A percentile compares a stretch with the other conserved stretches of the same genome.
These are phyloP conservation scores for Nylanderia fulva DNA, from an alignment of 1,140 invertebrate genomes.

Conservation along the genomic window DNA sequence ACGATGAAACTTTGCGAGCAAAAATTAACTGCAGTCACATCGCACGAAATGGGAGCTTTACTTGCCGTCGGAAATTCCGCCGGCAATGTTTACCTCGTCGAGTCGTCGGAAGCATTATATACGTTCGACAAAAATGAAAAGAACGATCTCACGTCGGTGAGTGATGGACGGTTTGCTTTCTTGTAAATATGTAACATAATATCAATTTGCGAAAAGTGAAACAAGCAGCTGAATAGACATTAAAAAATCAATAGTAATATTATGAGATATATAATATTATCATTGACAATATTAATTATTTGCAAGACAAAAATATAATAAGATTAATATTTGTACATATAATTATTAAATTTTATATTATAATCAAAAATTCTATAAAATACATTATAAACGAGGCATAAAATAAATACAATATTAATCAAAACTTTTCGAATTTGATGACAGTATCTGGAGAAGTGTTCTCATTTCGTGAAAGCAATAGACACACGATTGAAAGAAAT, in stretches of 20 bases:
- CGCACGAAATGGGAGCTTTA: slow-evolving; percentile 87
- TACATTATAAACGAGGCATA: neutral
- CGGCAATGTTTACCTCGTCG: slow-evolving; percentile 93
- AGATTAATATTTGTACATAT: neutral
- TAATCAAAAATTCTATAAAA: neutral
- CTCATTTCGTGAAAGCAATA: slow-evolving; percentile 57
- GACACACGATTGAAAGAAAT: slow-evolving; percentile 66
- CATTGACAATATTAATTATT: neutral
- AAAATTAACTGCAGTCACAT: slow-evolving; percentile 87
- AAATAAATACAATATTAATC: slow-evolving; percentile 4
- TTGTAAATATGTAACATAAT: neutral
- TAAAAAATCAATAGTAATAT: neutral
- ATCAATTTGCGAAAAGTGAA: neutral
- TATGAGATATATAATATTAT: neutral
- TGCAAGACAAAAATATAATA: neutral
- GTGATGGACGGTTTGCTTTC: neutral
- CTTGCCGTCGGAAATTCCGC: slow-evolving; percentile 93
- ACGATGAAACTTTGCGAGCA: slow-evolving; percentile 91
- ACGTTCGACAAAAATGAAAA: slow-evolving; percentile 94
- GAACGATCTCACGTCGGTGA: slow-evolving; percentile 91
- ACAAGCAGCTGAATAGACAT: neutral
- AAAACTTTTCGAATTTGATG: neutral
- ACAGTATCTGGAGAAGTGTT: slow-evolving; percentile 59
- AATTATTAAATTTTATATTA: neutral
- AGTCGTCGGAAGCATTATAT: slow-evolving; percentile 93